phyloP scores from a whole-genome alignment of 2,113 vertebrate species.

The Onychostruthus taczanowskii region DNA sequence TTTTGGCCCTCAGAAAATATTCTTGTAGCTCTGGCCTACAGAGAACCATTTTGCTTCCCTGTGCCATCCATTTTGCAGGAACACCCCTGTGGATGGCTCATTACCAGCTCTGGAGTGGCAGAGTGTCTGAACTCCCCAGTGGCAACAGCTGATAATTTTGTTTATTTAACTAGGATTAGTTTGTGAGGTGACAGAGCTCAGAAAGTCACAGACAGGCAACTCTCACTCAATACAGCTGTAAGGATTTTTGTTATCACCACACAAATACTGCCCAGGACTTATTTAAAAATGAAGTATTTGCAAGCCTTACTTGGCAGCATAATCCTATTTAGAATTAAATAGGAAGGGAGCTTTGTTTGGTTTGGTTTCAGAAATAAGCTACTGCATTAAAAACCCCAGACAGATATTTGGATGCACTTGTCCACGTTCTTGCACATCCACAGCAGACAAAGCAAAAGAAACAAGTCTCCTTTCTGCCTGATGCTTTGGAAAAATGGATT shows the following conservation, averaged over 20 bases:
- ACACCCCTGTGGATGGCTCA: background rate
- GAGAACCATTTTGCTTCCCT: background rate
- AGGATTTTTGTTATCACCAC: background rate
- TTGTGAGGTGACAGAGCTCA: background rate
- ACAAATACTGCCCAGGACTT: background rate
- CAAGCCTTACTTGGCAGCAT: background rate
- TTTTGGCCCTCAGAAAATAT: background rate
- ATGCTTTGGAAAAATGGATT: background rate
- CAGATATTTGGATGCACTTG: background rate
- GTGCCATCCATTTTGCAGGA: background rate
- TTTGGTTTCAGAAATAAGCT: background rate
- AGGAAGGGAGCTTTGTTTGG: background rate
- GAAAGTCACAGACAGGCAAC: background rate
- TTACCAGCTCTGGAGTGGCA: background rate
- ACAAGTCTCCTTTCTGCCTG: background rate
- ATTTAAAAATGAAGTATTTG: background rate
- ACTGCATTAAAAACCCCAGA: background rate
- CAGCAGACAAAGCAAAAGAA: background rate
- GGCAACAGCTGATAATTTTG: background rate
- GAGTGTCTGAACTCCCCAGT: background rate
- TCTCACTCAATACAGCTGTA: accelerated
- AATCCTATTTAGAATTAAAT: background rate
- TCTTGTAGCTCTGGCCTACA: background rate
- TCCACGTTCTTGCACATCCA: background rate
- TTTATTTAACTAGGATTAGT: background rate